Percentiles rank a stretch among this genome's conserved stretches.
These are phyloP conservation scores for Branchellion lobata DNA, from an alignment of 2,888 invertebrate genomes.

Conservation along the genomic window DNA sequence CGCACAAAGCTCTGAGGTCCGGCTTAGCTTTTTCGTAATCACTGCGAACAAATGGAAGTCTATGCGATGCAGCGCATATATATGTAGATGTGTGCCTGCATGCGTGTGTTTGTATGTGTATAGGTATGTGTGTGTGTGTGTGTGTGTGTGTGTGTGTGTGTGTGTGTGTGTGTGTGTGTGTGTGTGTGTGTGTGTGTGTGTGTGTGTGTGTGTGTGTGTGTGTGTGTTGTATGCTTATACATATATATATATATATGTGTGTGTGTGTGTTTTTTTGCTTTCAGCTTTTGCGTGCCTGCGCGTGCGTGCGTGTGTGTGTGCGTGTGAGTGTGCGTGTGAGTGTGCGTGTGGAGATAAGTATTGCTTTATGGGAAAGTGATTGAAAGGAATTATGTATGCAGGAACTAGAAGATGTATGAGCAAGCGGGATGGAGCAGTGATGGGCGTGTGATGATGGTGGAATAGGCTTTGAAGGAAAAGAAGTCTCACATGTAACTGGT, in stretches of 20 bases:
- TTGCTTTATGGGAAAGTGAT: neutral
- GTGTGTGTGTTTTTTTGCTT: neutral
- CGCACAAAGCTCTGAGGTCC: neutral
- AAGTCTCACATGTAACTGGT: neutral
- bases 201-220: neutral
- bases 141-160: neutral
- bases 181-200: neutral
- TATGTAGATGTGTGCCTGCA: neutral
- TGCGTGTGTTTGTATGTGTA: neutral
- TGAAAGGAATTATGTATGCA: neutral
- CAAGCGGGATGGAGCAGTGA: neutral
- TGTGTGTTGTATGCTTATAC: neutral
- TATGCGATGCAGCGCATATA: too few species aligned
- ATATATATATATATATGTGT: neutral
- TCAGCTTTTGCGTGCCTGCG: neutral
- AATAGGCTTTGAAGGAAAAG: neutral
- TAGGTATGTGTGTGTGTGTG: neutral
- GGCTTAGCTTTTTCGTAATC: neutral
- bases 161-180: neutral
- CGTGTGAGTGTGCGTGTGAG: neutral
- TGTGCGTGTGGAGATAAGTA: neutral
- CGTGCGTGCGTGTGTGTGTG: neutral
- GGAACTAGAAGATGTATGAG: neutral
- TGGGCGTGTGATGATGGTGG: neutral
- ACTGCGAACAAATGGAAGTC: neutral